Conservation (phyloP, 2,888 invertebrate genomes). For the Tethea ocularis region DNA sequence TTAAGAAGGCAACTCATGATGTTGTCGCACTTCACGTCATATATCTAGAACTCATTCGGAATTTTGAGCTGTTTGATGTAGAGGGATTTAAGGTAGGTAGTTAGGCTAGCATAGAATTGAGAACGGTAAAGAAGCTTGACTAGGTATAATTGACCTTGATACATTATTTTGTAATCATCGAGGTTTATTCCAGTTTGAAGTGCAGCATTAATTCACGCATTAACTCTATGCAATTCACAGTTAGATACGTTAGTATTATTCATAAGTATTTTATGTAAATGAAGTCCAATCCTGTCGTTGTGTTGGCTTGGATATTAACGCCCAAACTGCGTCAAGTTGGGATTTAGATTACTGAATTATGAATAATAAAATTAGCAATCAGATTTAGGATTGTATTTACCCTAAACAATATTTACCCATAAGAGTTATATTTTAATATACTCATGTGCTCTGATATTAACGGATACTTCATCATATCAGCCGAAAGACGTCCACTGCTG, state of each 20-base stretch:
- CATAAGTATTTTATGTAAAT: not conserved
- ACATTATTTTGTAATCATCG: conserved; percentile 12
- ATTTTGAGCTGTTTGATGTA: conserved; percentile 14
- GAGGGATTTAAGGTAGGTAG: conserved; percentile 4
- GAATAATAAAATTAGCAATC: not conserved
- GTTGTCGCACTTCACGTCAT: not conserved
- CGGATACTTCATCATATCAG: no score
- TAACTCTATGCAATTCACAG: not conserved
- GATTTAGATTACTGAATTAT: not conserved
- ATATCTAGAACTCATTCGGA: not conserved
- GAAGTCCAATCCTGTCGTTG: conserved; percentile 5
- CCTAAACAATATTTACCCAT: conserved; percentile 1
- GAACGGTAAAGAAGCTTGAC: conserved; percentile 4
- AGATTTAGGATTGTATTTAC: no score
- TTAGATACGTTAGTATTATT: not conserved
- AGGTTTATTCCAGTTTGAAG: conserved; percentile 30
- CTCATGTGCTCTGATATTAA: not conserved
- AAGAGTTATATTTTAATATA: not conserved
- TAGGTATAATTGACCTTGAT: conserved; percentile 10
- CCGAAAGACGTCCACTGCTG: no score
- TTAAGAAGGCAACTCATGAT: not conserved
- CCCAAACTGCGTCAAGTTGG: not conserved
- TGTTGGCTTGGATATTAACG: not conserved
- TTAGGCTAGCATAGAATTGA: conserved; percentile 6
- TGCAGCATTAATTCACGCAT: conserved; percentile 4